Evolutionary conservation across 2,888 invertebrate genomes (phyloP).

Genomic region (Pemphredon lugubris): DNA sequence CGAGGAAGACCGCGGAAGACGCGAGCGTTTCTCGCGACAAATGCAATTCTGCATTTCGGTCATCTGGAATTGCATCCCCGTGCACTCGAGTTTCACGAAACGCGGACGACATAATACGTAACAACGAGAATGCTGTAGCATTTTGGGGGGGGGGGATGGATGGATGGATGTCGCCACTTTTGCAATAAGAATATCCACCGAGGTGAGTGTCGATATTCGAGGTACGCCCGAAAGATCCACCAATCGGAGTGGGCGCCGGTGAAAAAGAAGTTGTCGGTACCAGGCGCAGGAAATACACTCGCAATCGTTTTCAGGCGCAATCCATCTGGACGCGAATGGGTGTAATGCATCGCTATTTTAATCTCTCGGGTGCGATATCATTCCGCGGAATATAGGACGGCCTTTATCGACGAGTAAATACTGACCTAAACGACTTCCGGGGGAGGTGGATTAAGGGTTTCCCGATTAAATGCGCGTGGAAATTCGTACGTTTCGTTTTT

Average conservation of each 20-base stretch:
- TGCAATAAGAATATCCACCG: too few relatives aligned
- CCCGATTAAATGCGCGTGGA: too few relatives aligned
- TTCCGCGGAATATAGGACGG: background rate
- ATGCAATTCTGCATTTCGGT: too few relatives aligned
- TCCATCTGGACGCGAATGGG: slow-evolving; percentile 6
- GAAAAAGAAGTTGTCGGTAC: slow-evolving; percentile 9
- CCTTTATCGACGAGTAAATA: slow-evolving; percentile 43
- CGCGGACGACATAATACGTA: background rate
- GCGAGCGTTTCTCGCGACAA: too few relatives aligned
- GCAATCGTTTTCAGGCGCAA: slow-evolving; percentile 7
- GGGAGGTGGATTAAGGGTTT: too few relatives aligned
- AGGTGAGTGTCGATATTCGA: background rate
- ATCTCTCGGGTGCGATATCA: slow-evolving; percentile 17
- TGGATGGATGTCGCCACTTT: too few relatives aligned
- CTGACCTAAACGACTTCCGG: too few relatives aligned
- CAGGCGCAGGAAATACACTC: slow-evolving; percentile 5
- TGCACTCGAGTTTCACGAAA: too few relatives aligned
- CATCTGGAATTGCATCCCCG: too few relatives aligned
- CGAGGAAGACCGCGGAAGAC: too few relatives aligned
- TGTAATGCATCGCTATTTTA: slow-evolving; percentile 24
- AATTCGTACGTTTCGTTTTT: too few relatives aligned
- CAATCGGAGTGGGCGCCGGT: slow-evolving; percentile 4
- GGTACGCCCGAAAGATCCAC: background rate
- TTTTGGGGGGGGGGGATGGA: too few relatives aligned
- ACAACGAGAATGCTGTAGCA: background rate